Evolutionary conservation across 2,888 invertebrate genomes (phyloP).

Genomic region (Toxonevra muliebris): DNA sequence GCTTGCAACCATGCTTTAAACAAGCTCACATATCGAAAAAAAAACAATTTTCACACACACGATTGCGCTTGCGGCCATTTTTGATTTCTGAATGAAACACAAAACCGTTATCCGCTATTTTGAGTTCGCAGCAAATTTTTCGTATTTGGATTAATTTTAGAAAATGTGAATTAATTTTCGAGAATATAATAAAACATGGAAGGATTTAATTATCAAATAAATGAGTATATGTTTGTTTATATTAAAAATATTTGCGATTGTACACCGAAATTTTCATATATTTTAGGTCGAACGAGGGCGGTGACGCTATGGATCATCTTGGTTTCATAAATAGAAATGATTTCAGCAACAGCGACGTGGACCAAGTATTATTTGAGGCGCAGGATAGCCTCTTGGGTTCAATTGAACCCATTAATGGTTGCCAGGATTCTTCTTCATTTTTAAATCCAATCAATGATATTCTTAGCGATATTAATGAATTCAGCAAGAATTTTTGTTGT

Average conservation of each 20-base stretch:
- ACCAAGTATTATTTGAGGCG: constrained; percentile 21
- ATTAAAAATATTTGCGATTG: not conserved
- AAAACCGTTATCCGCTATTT: constrained; percentile 23
- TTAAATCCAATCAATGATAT: constrained; percentile 28
- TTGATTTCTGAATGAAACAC: not conserved
- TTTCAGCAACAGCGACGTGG: constrained; percentile 21
- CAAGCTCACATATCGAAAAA: too few species aligned
- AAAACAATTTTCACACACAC: too few species aligned
- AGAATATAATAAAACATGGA: constrained; percentile 20
- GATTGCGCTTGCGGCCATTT: not conserved
- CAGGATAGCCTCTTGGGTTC: constrained; percentile 19
- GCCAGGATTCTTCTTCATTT: constrained; percentile 20
- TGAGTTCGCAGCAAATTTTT: not conserved
- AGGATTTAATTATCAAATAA: constrained; percentile 23
- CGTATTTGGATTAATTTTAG: not conserved
- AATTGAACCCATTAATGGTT: constrained; percentile 15
- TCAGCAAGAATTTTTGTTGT: constrained; percentile 6
- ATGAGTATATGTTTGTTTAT: constrained; percentile 14
- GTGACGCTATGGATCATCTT: constrained; percentile 19
- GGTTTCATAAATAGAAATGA: constrained; percentile 21
- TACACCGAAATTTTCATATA: not conserved
- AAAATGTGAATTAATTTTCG: not conserved
- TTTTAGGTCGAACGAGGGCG: constrained; percentile 13
- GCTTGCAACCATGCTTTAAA: too few species aligned
- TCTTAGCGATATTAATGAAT: constrained; percentile 24